Base-by-base conservation (phyloP, 2,113 vertebrate species). In the Calidris pygmaea region DNA sequence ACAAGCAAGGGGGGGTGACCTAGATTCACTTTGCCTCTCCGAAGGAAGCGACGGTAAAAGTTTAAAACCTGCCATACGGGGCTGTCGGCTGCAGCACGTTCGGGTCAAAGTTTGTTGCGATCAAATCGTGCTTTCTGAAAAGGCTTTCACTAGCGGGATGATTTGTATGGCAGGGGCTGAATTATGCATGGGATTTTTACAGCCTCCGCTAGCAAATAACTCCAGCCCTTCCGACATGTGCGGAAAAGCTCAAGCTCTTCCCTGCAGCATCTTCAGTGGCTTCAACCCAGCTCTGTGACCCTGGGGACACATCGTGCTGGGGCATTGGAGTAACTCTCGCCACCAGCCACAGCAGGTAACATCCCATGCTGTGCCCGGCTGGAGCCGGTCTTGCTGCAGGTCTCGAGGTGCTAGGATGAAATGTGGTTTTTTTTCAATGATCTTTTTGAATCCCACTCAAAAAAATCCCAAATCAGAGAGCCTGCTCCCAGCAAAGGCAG, bases 41-140 rank as follows among this genome's bases (percentile, higher is more conserved):
- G 66, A 92, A 91, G 78, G 73, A 96, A 96, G 47, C 37, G 82
- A 93, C 0, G 52, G 90, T 87, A 53, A 39, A 96, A 96, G 93
- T 94, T 94, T 94, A 82, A 67, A 90, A 67, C 81, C 68, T 27
- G 6, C 88, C 89, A 67, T 39, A 32, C 1, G 0, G 72, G 82
- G 62, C 72, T 90, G 63, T 52, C 27, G 7, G 68, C 35, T 50
- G 84, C 23, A 10, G 85, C 70, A 86, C 53, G 52, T 79, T 76
- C 67, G 59, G 95, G 94, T 87, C 85, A 48, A 87, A 95, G 85
- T 90, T 89, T 92, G 91, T 65, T 73, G 89, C 9, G 0, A 91
- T 94, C 79, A 63, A 78, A 48, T 53, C 2, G 1, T 24, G 35
- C 66, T 80, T 50, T 80, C 90, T 8, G 13, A 45, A 88, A 90